phyloP scores from a whole-genome alignment of 2,113 vertebrate species.

The Cygnus atratus region DNA sequence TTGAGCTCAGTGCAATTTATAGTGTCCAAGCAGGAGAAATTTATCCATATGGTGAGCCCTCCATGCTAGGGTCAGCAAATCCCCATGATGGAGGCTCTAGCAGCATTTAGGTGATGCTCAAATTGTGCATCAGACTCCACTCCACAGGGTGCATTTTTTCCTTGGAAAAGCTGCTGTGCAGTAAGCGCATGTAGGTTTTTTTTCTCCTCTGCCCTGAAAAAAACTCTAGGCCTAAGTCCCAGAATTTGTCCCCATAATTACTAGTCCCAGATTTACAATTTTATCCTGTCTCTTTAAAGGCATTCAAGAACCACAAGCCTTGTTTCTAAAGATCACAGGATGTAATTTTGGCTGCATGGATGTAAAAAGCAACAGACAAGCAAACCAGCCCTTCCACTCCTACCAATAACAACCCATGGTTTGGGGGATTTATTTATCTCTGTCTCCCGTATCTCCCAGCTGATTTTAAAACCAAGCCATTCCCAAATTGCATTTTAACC shows the following conservation, averaged over 20 bases:
- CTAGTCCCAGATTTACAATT: not conserved
- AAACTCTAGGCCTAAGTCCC: not conserved
- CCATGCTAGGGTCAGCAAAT: not conserved
- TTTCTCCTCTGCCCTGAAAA: not conserved
- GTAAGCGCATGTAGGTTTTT: not conserved
- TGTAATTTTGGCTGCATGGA: not conserved
- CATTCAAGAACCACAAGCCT: not conserved
- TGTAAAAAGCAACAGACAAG: not conserved
- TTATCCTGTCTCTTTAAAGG: not conserved
- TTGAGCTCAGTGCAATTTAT: not conserved
- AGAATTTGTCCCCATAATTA: not conserved
- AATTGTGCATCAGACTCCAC: not conserved
- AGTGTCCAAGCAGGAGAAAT: not conserved
- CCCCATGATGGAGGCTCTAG: fast-evolving
- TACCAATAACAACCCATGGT: not conserved
- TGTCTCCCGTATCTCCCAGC: not conserved
- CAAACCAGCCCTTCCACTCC: not conserved
- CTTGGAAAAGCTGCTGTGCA: not conserved
- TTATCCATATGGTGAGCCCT: not conserved
- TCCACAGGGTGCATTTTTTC: not conserved
- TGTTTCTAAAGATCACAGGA: not conserved
- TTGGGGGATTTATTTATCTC: not conserved
- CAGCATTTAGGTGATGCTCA: not conserved
- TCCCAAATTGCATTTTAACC: not conserved
- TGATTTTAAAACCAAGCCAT: not conserved